phyloP scores from a whole-genome alignment of 1,140 invertebrate species.

The Drosophila pachea region DNA sequence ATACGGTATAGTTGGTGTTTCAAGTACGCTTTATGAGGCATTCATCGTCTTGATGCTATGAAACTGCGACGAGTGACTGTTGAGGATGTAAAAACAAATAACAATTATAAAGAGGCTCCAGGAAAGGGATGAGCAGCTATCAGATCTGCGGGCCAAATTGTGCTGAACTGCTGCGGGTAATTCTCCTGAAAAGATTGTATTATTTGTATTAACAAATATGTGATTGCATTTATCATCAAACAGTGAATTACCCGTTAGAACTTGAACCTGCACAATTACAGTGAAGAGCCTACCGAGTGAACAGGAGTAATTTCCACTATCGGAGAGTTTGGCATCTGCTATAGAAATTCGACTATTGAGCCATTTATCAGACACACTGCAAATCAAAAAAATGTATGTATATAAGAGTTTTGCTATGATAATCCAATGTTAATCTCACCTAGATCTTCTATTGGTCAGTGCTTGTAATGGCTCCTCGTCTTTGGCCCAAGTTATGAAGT shows the following conservation, averaged over 20 bases:
- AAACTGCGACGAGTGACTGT: slow-evolving; percentile 14
- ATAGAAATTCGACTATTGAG: slow-evolving; percentile 75
- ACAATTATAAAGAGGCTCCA: slow-evolving; percentile 40
- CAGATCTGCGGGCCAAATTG: slow-evolving; percentile 46
- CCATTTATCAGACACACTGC: slow-evolving; percentile 75
- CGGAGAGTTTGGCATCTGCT: slow-evolving; percentile 73
- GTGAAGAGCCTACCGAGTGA: slow-evolving; percentile 76
- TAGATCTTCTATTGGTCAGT: slow-evolving; percentile 56
- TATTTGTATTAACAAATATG: too few relatives aligned
- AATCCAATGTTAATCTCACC: slow-evolving; percentile 55
- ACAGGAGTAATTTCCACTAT: slow-evolving; percentile 79
- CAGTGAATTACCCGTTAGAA: slow-evolving; percentile 70
- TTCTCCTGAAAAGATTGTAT: slow-evolving; percentile 62
- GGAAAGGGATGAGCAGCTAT: slow-evolving; percentile 4
- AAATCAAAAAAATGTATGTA: slow-evolving; percentile 1
- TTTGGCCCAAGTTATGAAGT: slow-evolving; percentile 79
- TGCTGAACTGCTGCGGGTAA: slow-evolving; percentile 79
- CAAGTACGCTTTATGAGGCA: slow-evolving; percentile 20
- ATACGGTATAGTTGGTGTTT: slow-evolving; percentile 5
- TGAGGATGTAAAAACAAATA: slow-evolving; percentile 30
- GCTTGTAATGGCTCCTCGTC: slow-evolving; percentile 55
- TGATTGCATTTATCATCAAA: too few relatives aligned
- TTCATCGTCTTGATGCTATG: slow-evolving; percentile 9
- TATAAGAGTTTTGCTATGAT: not conserved
- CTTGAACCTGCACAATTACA: slow-evolving; percentile 79